Evolutionary conservation across 2,888 invertebrate genomes (phyloP), one percentile per base, ranked within the genome.

Genomic region (Rotaria sp.): DNA sequence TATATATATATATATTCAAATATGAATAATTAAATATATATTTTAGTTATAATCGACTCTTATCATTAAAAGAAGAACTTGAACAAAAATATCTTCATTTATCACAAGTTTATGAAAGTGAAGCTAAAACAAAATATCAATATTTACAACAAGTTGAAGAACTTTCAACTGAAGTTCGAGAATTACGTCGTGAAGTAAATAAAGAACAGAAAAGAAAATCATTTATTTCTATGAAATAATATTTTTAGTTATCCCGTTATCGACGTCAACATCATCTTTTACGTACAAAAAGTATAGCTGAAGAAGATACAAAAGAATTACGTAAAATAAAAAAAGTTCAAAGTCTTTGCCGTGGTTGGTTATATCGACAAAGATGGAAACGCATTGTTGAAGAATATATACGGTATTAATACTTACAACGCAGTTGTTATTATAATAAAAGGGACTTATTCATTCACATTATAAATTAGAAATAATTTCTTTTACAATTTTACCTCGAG

Each of bases 61-160:
- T 95, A 55, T 93, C 95, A 85, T 95, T 95, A 91, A 96, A 96
- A 90, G 96, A 96, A 90, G 95, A 96, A 91, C 91, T 96, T 89
- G 96, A 96, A 89, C 96, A 96, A 92, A 96, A 96, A 91, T 95
- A 96, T 91, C 92, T 96, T 84, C 96, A 96, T 90, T 92, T 96
- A 85, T 93, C 96, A 87, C 92, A 92, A 88, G 95, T 96, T 87
- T 94, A 96, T 86, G 96, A 96, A 91, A 95, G 95, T 88, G 96
- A 96, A 92, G 93, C 95, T 89, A 96, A 96, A 2, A 95, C 96
- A 0, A 95, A 96, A 89, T 96, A 95, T 95, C 95, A 96, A 92
- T 96, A 96, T 91, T 95, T 95, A 0, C 95, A 95, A 90, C 95
- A 96, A 91, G 96, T 96, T 89, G 96, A 96, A 89, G 96, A 96